These are phyloP conservation scores for Ophion obscuratus DNA, from an alignment of 2,888 invertebrate species.

Conservation along the genomic window DNA sequence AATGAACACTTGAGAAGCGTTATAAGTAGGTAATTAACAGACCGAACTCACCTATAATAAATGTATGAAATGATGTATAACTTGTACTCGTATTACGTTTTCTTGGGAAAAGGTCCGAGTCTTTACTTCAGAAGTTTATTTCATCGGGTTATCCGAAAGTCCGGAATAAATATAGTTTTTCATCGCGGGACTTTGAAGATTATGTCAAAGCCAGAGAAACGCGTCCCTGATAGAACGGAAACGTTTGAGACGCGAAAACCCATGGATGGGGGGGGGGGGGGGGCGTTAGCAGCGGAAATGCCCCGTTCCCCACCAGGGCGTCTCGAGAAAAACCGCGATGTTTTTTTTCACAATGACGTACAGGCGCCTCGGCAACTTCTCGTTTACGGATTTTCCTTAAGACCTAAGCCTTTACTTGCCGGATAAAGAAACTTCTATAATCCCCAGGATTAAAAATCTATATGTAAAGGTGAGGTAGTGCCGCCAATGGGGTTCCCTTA, in stretches of 20 bases:
- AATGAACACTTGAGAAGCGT: too few species aligned
- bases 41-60: not conserved
- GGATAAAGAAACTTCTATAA: slow-evolving; percentile 77
- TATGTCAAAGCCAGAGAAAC: slow-evolving; percentile 58
- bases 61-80: not conserved
- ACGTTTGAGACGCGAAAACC: slow-evolving; percentile 30
- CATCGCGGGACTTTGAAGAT: slow-evolving; percentile 48
- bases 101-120: not conserved
- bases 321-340: slow-evolving; percentile 10
- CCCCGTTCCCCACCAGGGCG: not conserved
- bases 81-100: not conserved
- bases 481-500: slow-evolving; percentile 50
- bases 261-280: slow-evolving; percentile 17
- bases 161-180: slow-evolving; percentile 40
- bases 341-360: slow-evolving; percentile 26
- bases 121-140: slow-evolving; percentile 18
- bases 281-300: slow-evolving; percentile 52
- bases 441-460: slow-evolving; percentile 66
- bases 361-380: slow-evolving; percentile 51
- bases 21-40: too few species aligned
- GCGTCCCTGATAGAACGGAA: slow-evolving; percentile 39
- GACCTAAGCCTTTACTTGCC: slow-evolving; percentile 74
- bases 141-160: slow-evolving; percentile 38
- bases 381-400: slow-evolving; percentile 58
- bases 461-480: slow-evolving; percentile 23